Percentiles rank a stretch among this genome's conserved stretches.
Evolutionary conservation across 2,888 invertebrate genomes (phyloP).

Genomic region (Andrena dorsata): DNA sequence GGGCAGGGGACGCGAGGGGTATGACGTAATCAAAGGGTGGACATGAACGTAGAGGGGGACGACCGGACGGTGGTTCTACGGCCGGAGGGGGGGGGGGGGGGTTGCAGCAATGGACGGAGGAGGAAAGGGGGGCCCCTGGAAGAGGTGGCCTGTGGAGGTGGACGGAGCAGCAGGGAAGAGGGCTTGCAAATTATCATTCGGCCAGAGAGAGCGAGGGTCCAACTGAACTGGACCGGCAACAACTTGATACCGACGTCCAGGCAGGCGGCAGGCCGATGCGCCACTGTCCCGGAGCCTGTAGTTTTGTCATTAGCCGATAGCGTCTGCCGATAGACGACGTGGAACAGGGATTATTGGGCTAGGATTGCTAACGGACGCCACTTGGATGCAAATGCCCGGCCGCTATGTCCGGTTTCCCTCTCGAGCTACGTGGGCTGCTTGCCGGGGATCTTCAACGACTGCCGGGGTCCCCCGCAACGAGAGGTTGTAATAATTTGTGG

Average conservation of each 20-base stretch:
- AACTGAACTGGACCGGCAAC: constrained; percentile 82
- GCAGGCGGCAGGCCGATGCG: constrained; percentile 58
- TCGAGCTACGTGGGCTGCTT: constrained; percentile 81
- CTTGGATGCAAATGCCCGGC: constrained; percentile 83
- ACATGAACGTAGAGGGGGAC: constrained; percentile 72
- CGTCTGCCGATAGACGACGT: constrained; percentile 82
- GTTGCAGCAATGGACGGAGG: constrained; percentile 65
- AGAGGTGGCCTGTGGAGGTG: constrained; percentile 67
- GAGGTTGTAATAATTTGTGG: constrained; percentile 63
- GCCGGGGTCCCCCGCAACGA: constrained; percentile 27
- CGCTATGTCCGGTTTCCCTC: constrained; percentile 39
- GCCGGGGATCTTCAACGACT: constrained; percentile 54
- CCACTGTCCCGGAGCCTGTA: constrained; percentile 81
- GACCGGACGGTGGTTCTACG: constrained; percentile 61
- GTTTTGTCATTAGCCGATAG: constrained; percentile 85
- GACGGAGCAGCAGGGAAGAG: constrained; percentile 61
- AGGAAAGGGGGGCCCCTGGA: constrained; percentile 60
- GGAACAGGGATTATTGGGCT: constrained; percentile 83
- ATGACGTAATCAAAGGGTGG: constrained; percentile 85
- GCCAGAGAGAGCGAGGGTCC: constrained; percentile 79
- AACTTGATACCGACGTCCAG: constrained; percentile 82
- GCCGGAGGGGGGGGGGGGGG: constrained; percentile 58
- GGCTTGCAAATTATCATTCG: constrained; percentile 84
- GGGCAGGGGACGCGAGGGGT: constrained; percentile 77
- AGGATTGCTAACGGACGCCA: constrained; percentile 82